Conservation (phyloP, 2,797 vertebrate species). For the Galaxias olidus region DNA sequence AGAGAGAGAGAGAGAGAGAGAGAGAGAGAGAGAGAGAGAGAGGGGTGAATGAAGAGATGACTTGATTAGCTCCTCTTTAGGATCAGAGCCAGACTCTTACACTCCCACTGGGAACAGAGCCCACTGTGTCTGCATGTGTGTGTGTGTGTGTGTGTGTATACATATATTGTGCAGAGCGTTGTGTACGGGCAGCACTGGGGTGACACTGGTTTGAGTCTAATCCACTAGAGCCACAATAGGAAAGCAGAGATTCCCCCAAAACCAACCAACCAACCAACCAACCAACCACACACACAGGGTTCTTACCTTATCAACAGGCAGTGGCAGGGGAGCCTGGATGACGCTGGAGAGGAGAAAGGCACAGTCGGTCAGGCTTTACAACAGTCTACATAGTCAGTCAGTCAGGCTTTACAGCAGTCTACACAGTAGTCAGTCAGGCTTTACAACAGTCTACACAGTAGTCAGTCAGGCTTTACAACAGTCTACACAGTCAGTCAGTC, state of each 20-base stretch:
- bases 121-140: no score
- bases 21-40: not conserved
- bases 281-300: not conserved
- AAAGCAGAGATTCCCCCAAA: not conserved
- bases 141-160: no score
- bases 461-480: no score
- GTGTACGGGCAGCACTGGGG: no score
- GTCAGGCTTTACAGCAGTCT: not conserved
- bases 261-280: not conserved
- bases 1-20: not conserved
- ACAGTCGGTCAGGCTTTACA: not conserved
- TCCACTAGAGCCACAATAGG: no score
- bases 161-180: no score
- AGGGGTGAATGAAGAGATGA: not conserved
- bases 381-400: not conserved
- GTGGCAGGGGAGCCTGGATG: slow-evolving; percentile 93
- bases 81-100: not conserved
- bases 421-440: not conserved
- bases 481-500: no score
- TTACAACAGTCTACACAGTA: no score
- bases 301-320: slow-evolving; percentile 99
- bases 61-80: not conserved
- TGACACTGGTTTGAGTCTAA: no score
- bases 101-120: not conserved
- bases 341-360: slow-evolving; percentile 79